phyloP scores from a whole-genome alignment of 2,888 invertebrate species.

The Rhimphoctona megacephalus region DNA sequence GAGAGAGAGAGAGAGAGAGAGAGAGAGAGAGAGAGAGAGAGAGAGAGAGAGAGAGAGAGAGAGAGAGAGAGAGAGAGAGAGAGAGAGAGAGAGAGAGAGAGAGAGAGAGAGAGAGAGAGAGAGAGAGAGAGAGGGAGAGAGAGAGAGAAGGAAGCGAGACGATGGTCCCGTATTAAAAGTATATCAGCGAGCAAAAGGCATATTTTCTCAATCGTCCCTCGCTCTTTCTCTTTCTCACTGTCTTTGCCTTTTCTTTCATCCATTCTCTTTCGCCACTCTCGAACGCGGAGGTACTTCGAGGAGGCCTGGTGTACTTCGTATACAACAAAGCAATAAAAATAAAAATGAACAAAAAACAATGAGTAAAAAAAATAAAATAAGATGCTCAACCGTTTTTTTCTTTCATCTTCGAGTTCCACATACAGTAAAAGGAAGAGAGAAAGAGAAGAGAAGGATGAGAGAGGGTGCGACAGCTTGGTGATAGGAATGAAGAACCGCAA shows the following conservation, averaged over 20 bases:
- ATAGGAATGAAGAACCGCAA: conserved; percentile 57
- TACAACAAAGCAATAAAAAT: conserved; percentile 14
- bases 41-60: neutral
- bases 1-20: neutral
- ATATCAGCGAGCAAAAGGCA: conserved; percentile 62
- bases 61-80: neutral
- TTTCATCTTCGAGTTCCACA: conserved; percentile 28
- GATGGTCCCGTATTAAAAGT: conserved; percentile 66
- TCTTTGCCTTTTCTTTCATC: conserved; percentile 30
- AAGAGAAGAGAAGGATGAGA: neutral
- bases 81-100: neutral
- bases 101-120: neutral
- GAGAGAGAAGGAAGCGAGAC: conserved; percentile 22
- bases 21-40: neutral
- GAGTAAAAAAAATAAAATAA: conserved; percentile 10
- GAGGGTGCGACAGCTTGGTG: conserved; percentile 65
- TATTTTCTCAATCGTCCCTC: conserved; percentile 60
- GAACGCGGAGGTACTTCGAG: conserved; percentile 54
- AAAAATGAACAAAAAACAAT: neutral
- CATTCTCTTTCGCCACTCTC: conserved; percentile 62
- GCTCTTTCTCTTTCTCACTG: conserved; percentile 67
- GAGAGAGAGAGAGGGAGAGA: neutral
- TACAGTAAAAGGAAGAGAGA: neutral
- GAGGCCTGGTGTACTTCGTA: conserved; percentile 52
- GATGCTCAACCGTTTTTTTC: conserved; percentile 27